Conservation (phyloP, 2,888 invertebrate genomes). For the Lepidocyrtinus sp. region DNA sequence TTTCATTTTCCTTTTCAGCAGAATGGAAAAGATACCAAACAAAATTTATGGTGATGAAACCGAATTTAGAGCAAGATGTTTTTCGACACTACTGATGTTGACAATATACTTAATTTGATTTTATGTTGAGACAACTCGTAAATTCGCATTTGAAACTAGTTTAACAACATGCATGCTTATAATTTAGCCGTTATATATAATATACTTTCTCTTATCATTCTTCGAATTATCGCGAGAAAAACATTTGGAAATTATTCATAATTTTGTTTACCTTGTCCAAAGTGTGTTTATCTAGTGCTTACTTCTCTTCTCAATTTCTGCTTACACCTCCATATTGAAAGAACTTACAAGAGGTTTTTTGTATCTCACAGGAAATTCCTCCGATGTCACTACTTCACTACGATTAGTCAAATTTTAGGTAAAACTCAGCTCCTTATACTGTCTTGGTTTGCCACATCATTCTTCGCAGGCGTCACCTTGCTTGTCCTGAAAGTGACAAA, state of each 20-base stretch:
- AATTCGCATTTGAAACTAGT: not conserved
- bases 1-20: not conserved
- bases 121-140: not conserved
- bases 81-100: not conserved
- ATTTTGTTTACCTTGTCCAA: too few relatives aligned
- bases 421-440: too few relatives aligned
- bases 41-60: not conserved
- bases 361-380: too few relatives aligned
- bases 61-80: not conserved
- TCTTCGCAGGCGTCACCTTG: conserved; percentile 24
- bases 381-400: too few relatives aligned
- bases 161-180: not conserved
- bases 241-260: too few relatives aligned
- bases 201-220: not conserved
- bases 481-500: conserved; percentile 28
- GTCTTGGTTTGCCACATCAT: not conserved
- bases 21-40: not conserved
- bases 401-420: too few relatives aligned
- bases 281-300: too few relatives aligned
- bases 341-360: too few relatives aligned
- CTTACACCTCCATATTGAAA: too few relatives aligned
- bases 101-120: not conserved
- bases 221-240: not conserved
- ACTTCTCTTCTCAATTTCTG: too few relatives aligned
- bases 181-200: not conserved